Percentiles rank a stretch among this genome's conserved stretches.
phyloP scores from a whole-genome alignment of 2,888 invertebrate genomes.

The Drosophila melanosoma region DNA sequence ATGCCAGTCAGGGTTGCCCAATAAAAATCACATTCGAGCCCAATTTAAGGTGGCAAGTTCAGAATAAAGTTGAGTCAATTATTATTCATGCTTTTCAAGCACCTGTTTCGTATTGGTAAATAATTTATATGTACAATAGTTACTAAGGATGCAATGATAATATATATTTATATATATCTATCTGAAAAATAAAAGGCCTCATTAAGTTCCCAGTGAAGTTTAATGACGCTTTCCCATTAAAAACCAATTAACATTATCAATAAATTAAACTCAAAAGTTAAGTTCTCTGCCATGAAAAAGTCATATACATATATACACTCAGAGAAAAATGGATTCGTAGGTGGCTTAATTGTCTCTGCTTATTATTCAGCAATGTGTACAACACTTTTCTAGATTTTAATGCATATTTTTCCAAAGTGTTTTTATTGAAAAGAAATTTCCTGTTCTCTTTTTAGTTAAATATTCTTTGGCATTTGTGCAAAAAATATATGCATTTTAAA shows the following conservation, averaged over 20 bases:
- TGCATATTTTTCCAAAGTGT: not conserved
- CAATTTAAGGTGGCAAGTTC: slow-evolving; percentile 22
- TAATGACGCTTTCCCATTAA: slow-evolving; percentile 47
- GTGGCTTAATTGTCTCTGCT: not conserved
- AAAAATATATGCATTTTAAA: not conserved
- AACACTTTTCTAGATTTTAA: not conserved
- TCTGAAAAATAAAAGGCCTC: slow-evolving; percentile 2
- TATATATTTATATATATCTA: not conserved
- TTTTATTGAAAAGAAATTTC: not conserved
- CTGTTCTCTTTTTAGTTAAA: not conserved
- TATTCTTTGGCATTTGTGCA: not conserved
- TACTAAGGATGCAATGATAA: not conserved
- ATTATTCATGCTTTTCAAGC: not conserved
- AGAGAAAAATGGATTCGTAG: not conserved
- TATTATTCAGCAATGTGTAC: not conserved
- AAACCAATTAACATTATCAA: slow-evolving; percentile 3
- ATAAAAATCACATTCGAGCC: slow-evolving; percentile 57
- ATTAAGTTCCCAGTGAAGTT: slow-evolving; percentile 39
- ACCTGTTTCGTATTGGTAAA: slow-evolving; percentile 5
- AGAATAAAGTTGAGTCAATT: slow-evolving; percentile 23
- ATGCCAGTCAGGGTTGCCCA: slow-evolving; percentile 53
- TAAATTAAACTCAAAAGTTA: slow-evolving; percentile 6
- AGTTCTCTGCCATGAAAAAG: not conserved
- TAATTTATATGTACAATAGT: not conserved
- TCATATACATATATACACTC: not conserved